Base-by-base conservation (phyloP, 1,140 invertebrate species). In the Drosophila willistoni region DNA sequence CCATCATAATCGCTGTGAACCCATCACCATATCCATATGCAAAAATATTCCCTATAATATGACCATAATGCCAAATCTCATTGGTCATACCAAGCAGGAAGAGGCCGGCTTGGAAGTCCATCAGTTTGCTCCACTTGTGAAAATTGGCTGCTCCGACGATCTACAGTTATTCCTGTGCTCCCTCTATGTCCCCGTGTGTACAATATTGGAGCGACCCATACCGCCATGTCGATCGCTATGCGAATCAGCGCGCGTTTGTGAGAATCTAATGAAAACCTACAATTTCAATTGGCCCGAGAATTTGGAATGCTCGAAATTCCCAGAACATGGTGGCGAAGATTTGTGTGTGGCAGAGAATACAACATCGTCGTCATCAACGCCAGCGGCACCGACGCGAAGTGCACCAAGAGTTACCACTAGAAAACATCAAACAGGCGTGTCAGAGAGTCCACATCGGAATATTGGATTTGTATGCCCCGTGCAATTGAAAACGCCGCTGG, bases 151-250 rank as follows among this genome's bases (percentile, higher is more conserved):
- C 92, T 98, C 97, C 73, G 95, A 96, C 0, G 97, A 99, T 92
- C 93, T 99, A 34, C 96, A 98, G 91, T 96, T 99, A 72, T 99
- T 99, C 92, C 93, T 99, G 17, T 99, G 99, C 93, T 96, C 98
- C 0, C 95, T 99, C 60, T 99, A 98, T 92, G 97, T 96, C 5
- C 99, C 99, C 0, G 96, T 99, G 0, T 99, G 99, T 91, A 98
- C 97, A 1, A 97, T 99, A 60, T 92, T 99, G 65, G 97, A 98
- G 33, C 93, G 94, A 71, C 96, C 98, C 0, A 95, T 99, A 71
- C 98, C 97, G 1, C 98, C 98, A 0, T 99, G 98, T 91, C 94
- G 97, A 41, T 96, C 96, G 22, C 94, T 99, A 4, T 99, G 98
- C 92, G 94, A 97, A 77, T 97, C 97, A 17, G 98, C 97, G 0